Percentiles rank a stretch among this genome's conserved stretches.
Evolutionary conservation across 2,797 vertebrate species (phyloP).

Genomic region (Arrhamphus sclerolepis): DNA sequence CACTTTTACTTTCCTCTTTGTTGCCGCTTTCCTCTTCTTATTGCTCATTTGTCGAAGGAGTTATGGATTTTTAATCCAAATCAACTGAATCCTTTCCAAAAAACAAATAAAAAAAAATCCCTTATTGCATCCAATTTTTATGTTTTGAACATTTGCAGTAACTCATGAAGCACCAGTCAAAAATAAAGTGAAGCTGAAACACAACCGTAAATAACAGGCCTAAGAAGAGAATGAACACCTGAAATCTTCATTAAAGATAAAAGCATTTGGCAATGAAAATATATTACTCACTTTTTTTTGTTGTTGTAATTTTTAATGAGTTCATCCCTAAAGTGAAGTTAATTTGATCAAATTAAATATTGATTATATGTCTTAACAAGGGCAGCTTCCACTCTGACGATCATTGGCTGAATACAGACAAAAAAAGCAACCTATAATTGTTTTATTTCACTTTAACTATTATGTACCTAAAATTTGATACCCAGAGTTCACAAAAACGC

Average conservation of each 20-base stretch:
- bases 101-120: no score
- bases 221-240: not conserved
- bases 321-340: not conserved
- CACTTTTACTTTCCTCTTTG: slow-evolving; percentile 21
- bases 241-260: not conserved
- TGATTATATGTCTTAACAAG: not conserved
- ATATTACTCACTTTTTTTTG: not conserved
- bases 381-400: not conserved
- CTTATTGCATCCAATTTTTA: slow-evolving; percentile 12
- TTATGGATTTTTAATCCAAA: slow-evolving; percentile 10
- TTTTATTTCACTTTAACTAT: no score
- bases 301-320: not conserved
- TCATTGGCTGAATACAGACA: slow-evolving; percentile 8
- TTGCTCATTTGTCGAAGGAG: slow-evolving; percentile 23
- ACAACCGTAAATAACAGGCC: not conserved
- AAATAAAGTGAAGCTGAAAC: not conserved
- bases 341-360: slow-evolving; percentile 10
- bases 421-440: not conserved
- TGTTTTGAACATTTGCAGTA: not conserved
- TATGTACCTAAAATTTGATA: not conserved
- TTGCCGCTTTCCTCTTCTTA: slow-evolving; percentile 10
- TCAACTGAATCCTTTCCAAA: not conserved
- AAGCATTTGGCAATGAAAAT: not conserved
- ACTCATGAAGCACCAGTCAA: not conserved
- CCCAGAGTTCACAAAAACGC: slow-evolving; percentile 3